Base-by-base conservation (phyloP, 2,113 vertebrate genomes). In the Chrysochloris asiatica region DNA sequence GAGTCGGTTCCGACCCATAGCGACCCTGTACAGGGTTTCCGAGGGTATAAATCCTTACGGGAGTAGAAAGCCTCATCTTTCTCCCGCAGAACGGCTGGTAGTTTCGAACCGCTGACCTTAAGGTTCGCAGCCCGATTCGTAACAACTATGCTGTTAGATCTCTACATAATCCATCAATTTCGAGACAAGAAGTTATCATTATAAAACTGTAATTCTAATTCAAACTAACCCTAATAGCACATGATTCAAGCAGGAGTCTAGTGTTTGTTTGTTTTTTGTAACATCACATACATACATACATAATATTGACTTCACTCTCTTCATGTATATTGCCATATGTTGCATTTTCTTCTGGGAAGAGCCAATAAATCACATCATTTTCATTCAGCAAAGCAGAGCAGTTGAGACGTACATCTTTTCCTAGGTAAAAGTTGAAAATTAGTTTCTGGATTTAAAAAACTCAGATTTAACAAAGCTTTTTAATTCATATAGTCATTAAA, bases 401-500 rank as follows among this genome's bases (percentile, higher is more conserved):
- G 48, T 98, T 98, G 61, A 98, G 96, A 41, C 91, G n/a, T 61
- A 96, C 91, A 52, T 96, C 90, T 97, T 97, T 94, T 86, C 98
- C 98, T 98, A 95, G 33, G 67, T 19, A 95, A 93, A 93, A 22
- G 67, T 86, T 56, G 36, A 94, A 24, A 93, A 61, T 5, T 38
- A 88, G 36, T 6, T 3, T 76, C 80, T 2, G 47, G 63, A 88
- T 82, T 88, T 93, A 83, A 91, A 14, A 91, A 86, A 81, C 50
- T 88, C 1, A 45, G 8, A 75, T 81, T 90, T 83, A 24, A 30
- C 48, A 84, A 76, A 86, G 13, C 7, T 41, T 47, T 86, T 50
- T 82, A 56, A 88, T 92, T 41, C 76, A 56, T 52, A 71, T 24
- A 79, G 22, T n/a, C 54, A 50, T 33, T 33, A 11, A 56, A 56